Percentiles rank a stretch among this genome's conserved stretches.
Conservation (phyloP, 1,140 invertebrate genomes). For the Zaprionus tsacasi region DNA sequence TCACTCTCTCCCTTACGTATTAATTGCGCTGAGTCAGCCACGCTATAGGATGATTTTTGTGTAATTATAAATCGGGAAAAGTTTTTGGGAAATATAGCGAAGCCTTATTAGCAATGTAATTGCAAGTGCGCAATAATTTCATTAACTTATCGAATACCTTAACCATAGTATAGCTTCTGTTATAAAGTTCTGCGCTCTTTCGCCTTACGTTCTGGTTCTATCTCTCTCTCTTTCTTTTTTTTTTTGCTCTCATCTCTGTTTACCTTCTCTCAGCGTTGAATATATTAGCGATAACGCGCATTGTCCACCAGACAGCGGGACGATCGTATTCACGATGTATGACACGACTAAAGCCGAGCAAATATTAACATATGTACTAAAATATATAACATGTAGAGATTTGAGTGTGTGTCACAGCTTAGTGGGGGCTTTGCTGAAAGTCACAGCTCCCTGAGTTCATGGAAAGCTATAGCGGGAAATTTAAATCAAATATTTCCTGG, state of each 20-base stretch:
- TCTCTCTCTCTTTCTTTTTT: neutral
- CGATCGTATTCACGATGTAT: slow-evolving; percentile 19
- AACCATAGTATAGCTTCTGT: slow-evolving; percentile 13
- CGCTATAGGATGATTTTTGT: neutral
- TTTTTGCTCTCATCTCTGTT: slow-evolving; percentile 11
- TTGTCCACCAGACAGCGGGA: slow-evolving; percentile 41
- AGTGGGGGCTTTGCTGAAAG: neutral
- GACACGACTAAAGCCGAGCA: slow-evolving; percentile 5
- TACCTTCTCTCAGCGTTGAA: slow-evolving; percentile 39
- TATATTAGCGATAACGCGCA: slow-evolving; percentile 32
- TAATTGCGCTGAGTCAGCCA: slow-evolving; percentile 8
- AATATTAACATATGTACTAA: neutral
- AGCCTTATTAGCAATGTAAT: neutral
- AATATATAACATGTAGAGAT: neutral
- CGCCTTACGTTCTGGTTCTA: neutral
- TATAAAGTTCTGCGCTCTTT: neutral
- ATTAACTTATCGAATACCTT: slow-evolving; percentile 31
- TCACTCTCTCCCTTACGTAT: too few relatives aligned
- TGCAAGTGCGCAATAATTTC: neutral
- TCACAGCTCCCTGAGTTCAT: neutral
- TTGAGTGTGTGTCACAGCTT: neutral
- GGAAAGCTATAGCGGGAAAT: neutral
- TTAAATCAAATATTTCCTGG: neutral
- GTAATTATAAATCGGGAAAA: slow-evolving; percentile 1
- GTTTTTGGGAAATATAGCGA: neutral